Evolutionary conservation across 1,140 invertebrate genomes (phyloP), one percentile per base, ranked within the genome.

Genomic region (Trachelipus rathkii): DNA sequence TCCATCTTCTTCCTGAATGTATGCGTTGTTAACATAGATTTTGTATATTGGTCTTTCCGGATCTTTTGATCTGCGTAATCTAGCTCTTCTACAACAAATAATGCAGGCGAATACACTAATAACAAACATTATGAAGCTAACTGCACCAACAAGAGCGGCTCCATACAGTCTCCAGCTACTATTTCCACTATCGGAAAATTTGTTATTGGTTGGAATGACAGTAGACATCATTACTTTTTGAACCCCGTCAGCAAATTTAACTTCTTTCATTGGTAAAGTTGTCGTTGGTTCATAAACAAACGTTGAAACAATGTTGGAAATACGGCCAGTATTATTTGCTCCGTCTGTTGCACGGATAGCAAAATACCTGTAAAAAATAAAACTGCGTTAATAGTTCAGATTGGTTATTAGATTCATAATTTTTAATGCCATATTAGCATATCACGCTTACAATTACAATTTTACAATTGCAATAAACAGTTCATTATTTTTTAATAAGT

Each of bases 251-350:
- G 68, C 46, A 19, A 67, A 44, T 6, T 66, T 60, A 43, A 23
- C 68, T 11, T n/a, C 23, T 11, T 70, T 76, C 5, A 72, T 44
- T 13, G 60, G 77, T 9, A 72, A 71, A 23, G 75, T 75, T 10
- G 79, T 81, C 19, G 78, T 74, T 9, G 80, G 81, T 44, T 82
- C 77, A 0, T 87, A 86, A 1, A 88, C 85, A n/a, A 85, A 83
- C 44, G 88, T 83, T 33, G 86, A 82, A 9, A 88, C 87, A 80
- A 87, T 86, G 81, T 90, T 90, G 0, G 89, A 90, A 19, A 88
- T 82, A 7, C 87, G 85, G 0, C 87, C 87, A 7, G 84, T 83
- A 69, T 85, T 84, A 33, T 83, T 84, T 21, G 76, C 75, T 10
- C 82, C 78, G 71, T 86, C 86, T 60, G 87, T 85, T 0, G 88